Evolutionary conservation across 2,113 vertebrate genomes (phyloP), one percentile per base, ranked within the genome.

Genomic region (Cynocephalus volans): DNA sequence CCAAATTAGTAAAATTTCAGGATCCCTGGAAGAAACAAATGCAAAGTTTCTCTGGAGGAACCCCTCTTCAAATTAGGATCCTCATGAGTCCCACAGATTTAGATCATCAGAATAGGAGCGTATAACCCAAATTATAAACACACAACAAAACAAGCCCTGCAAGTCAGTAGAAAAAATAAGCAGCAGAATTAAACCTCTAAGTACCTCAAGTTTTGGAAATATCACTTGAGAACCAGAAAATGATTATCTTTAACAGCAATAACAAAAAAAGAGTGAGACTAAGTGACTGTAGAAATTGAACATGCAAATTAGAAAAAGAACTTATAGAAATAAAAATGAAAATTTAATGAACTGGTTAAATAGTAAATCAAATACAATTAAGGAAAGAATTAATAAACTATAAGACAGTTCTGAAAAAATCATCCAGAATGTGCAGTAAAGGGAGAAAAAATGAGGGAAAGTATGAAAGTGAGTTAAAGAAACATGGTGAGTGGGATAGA

Each of bases 1-100:
- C 41, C 87, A 77, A 82, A 54, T 18, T 19, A 17, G 45, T 62
- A 73, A 64, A 87, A 52, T 13, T 83, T 62, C 54, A 83, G 33
- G 67, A 13, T 41, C 48, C 19, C 18, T 90, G 41, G 33, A 90
- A 90, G 81, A 94, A 83, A 73, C 54, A 87, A 93, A 62, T 31
- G 12, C 1, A 90, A 64, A 69, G 56, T 24, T 76, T 73, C 41
- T 41, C 41, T 41, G 41, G 41, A 41, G 41, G 41, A 41, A 4
- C 41, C 36, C 4, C 26, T 67, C 31, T n/a, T 62, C n/a, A 58
- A 13, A 1, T 24, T 64, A 70, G 17, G 52, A 67, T 36, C 33
- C 41, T 48, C 33, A 56, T 21, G 33, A 62, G 75, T 84, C 36
- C 14, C 36, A 80, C 21, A 87, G 80, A 75, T 45, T 79, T 64